Evolutionary conservation across 2,797 vertebrate genomes (phyloP).

Genomic region (Acipenser ruthenus): DNA sequence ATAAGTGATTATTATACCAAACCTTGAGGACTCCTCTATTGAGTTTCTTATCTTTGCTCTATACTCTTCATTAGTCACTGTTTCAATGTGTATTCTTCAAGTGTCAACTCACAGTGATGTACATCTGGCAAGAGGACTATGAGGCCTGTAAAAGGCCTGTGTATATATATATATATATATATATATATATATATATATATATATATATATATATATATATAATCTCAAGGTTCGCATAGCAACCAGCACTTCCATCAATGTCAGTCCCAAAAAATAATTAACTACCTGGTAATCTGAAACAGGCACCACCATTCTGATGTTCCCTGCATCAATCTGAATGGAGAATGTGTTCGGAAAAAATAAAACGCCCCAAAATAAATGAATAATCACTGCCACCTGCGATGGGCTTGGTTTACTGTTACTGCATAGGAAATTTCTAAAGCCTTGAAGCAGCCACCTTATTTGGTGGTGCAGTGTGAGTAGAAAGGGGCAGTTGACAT

Average conservation of each 20-base stretch:
- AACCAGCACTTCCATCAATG: slow-evolving; percentile 2
- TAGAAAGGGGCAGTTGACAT: too few species aligned
- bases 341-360: neutral
- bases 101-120: neutral
- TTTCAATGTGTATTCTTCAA: neutral
- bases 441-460: neutral
- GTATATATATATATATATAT: too few species aligned
- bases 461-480: too few species aligned
- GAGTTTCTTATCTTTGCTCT: too few species aligned
- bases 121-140: slow-evolving; percentile 12
- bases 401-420: neutral
- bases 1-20: neutral
- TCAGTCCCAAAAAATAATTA: neutral
- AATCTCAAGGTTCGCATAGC: slow-evolving; percentile 18
- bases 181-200: too few species aligned
- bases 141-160: slow-evolving; percentile 14
- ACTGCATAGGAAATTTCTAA: neutral
- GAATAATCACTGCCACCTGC: neutral
- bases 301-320: slow-evolving; percentile 1
- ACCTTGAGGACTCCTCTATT: neutral
- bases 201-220: neutral
- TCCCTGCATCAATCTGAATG: neutral
- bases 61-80: too few species aligned
- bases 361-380: neutral
- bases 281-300: slow-evolving; percentile 1